Percentiles rank a stretch among this genome's conserved stretches.
phyloP scores from a whole-genome alignment of 2,113 vertebrate species.

The Leucosticte australis region DNA sequence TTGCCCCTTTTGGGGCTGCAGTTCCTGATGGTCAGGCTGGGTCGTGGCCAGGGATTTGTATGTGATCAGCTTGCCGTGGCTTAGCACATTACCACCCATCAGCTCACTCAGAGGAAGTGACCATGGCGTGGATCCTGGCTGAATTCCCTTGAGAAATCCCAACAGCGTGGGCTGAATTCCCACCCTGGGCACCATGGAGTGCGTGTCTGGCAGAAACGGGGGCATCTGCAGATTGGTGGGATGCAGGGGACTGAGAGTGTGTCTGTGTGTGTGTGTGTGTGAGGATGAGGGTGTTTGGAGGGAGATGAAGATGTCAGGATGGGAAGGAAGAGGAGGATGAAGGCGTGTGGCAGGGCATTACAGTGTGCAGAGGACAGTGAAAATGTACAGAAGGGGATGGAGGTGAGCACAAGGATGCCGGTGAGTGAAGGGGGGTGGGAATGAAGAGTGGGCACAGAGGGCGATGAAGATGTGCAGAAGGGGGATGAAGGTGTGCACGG shows the following conservation, averaged over 20 bases:
- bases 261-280: not conserved
- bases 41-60: not conserved
- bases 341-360: not conserved
- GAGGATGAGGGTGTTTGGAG: not conserved
- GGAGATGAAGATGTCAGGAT: not conserved
- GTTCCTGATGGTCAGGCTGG: not conserved
- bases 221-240: not conserved
- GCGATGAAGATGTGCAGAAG: not conserved
- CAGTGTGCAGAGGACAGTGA: not conserved
- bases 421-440: fast-evolving
- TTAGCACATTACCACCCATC: not conserved
- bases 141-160: not conserved
- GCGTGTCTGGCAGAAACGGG: fast-evolving
- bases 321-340: not conserved
- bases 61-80: not conserved
- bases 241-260: not conserved
- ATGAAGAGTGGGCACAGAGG: not conserved
- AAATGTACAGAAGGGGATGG: fast-evolving
- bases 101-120: not conserved
- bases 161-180: not conserved
- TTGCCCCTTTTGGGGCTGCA: not conserved
- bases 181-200: not conserved
- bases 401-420: not conserved
- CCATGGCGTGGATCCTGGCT: not conserved
- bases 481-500: not conserved